Evolutionary conservation across 1,140 invertebrate genomes (phyloP), one percentile per base, ranked within the genome.

Genomic region (Caenorhabditis inopinata): DNA sequence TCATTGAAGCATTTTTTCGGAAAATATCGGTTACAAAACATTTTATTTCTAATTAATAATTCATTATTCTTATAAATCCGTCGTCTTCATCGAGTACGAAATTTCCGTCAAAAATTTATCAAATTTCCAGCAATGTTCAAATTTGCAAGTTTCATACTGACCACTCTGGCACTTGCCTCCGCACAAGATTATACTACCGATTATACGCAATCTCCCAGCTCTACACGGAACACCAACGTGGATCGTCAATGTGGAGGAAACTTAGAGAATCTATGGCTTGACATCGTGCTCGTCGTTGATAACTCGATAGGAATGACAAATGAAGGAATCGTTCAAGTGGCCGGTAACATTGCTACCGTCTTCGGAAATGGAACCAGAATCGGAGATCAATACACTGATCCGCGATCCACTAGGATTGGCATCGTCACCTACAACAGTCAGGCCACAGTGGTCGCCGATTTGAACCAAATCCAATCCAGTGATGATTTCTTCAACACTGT

Each of bases 111-210:
- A 5, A 42, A 42, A 42, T 42, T 42, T 42, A 42, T 42, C 27
- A 25, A 9, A 1, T 35, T 38, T 68, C 21, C 58, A 68, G 58
- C 58, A 16, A 68, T 68, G 58, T 68, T 68, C 58, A 68, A 68
- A 68, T 32, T 68, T 29, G 58, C 38, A 14, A 68, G 23, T 11
- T 38, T 68, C 16, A 32, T 32, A 16, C 25, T 68, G 32, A n/a
- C 58, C 32, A 1, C 2, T 12, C 0, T 27, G 32, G 58, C 58
- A 9, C n/a, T 68, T 27, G 58, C n/a, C n/a, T 68, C 58, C 25
- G 32, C 58, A 42, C 38, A 42, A 42, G n/a, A n/a, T n/a, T n/a
- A n/a, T n/a, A n/a, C n/a, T n/a, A n/a, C n/a, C n/a, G n/a, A n/a
- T n/a, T n/a, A n/a, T n/a, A n/a, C n/a, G n/a, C n/a, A n/a, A n/a